Conservation (phyloP, 2,888 invertebrate genomes). For the Poecilus cupreus region DNA sequence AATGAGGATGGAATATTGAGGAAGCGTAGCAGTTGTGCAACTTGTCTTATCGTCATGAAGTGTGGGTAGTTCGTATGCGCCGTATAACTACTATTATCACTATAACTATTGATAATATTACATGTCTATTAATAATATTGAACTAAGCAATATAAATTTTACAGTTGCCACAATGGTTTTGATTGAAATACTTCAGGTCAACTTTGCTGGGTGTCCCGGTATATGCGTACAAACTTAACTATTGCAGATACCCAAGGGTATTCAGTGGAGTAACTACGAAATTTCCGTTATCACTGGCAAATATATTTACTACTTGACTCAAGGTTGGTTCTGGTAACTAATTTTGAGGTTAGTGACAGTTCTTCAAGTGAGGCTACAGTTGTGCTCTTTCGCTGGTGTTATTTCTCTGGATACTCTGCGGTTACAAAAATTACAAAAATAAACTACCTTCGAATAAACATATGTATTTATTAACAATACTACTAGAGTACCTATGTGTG, state of each 20-base stretch:
- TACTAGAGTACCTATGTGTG: conserved; percentile 73
- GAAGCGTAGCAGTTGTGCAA: background rate
- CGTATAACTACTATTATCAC: conserved; percentile 54
- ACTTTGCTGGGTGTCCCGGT: conserved; percentile 54
- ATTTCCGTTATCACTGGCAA: conserved; percentile 7
- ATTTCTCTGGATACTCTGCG: conserved; percentile 53
- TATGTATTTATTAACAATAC: conserved; percentile 64
- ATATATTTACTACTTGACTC: background rate
- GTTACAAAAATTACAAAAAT: conserved; percentile 56
- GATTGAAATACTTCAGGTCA: conserved; percentile 49
- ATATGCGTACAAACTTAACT: conserved; percentile 57
- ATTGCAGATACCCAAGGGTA: conserved; percentile 52
- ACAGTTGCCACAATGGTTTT: conserved; percentile 56
- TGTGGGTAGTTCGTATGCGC: background rate
- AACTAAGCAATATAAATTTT: conserved; percentile 57
- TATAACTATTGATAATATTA: conserved; percentile 55
- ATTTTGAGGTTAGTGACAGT: conserved; percentile 5
- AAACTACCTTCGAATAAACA: conserved; percentile 59
- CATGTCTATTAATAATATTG: conserved; percentile 58
- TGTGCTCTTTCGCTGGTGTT: conserved; percentile 39
- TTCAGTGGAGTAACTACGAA: conserved; percentile 44
- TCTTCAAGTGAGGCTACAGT: background rate
- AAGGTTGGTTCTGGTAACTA: conserved; percentile 39
- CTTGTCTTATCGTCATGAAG: background rate
- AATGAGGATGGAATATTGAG: background rate